These are phyloP conservation scores for Redunca redunca DNA, from an alignment of 2,113 vertebrate species.

Conservation along the genomic window DNA sequence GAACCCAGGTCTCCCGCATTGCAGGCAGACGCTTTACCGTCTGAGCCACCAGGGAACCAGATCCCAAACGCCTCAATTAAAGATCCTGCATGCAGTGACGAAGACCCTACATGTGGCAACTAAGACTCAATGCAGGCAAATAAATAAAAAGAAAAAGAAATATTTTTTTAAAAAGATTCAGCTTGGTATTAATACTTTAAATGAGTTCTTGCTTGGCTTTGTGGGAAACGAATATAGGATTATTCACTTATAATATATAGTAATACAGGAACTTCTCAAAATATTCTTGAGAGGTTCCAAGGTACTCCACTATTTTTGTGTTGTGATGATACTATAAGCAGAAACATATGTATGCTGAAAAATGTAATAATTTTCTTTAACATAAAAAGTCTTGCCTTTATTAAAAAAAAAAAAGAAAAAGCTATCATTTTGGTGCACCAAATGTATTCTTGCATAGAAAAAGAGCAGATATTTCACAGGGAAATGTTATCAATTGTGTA, in stretches of 20 bases:
- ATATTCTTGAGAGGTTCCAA: not conserved
- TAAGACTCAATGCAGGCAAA: not conserved
- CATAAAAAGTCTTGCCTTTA: not conserved
- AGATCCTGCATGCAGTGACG: not conserved
- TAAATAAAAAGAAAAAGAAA: not conserved
- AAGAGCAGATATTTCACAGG: not conserved
- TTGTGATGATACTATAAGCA: not conserved
- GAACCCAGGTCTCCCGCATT: no score
- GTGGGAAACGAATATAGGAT: not conserved
- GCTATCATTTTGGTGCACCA: not conserved
- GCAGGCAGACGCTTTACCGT: no score
- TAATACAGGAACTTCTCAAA: not conserved
- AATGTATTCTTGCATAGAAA: not conserved
- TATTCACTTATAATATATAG: not conserved
- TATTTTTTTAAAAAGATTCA: not conserved
- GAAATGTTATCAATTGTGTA: not conserved
- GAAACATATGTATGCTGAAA: not conserved
- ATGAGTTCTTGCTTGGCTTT: conserved; percentile 34
- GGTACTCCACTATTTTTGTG: not conserved
- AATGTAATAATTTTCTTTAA: conserved; percentile 10
- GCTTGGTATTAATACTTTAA: not conserved
- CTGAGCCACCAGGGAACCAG: not conserved
- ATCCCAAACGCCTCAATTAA: not conserved
- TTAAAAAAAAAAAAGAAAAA: not conserved
- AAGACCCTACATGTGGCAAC: not conserved